Base-by-base conservation (phyloP, 2,797 vertebrate species). In the Poecilia velifera region DNA sequence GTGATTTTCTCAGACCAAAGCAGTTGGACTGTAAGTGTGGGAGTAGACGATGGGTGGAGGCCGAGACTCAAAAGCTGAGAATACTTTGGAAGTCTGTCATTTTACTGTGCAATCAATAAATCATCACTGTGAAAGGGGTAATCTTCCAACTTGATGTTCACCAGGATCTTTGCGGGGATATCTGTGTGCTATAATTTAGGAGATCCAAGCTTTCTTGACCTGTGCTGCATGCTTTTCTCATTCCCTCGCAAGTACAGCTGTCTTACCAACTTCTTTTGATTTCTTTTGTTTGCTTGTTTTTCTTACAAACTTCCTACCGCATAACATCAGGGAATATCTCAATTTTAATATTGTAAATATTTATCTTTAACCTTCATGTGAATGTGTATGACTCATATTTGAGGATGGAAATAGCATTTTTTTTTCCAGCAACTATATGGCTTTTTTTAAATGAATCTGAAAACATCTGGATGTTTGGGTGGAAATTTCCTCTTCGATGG, bases 1-100 rank as follows among this genome's bases (percentile, higher is more conserved):
- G 74, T 79, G 75, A 82, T 86, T 93, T 88, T 82, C 80, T 82
- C 84, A 82, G 82, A 86, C 83, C 79, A 28, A 74, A 82, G 82
- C 84, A 72, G 85, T 81, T 47, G 83, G 76, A 90, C 83, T 71
- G 82, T 71, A 66, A 84, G 81, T 82, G 86, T 88, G 88, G 87
- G 84, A 86, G 79, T 78, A 85, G 87, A 84, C 76, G 8, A 0
- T n/a, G 86, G 78, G 86, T 78, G 3, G 87, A 80, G 87, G 82
- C 45, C 81, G 78, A 79, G 76, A 73, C 45, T 62, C 77, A 75
- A 51, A 66, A 76, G 76, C 81, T 84, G 74, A 73, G 81, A 82
- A 78, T 76, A 49, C 76, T 88, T 73, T 82, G 73, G 8, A 51
- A 76, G 78, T 43, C 86, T 89, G 46, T 87, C 5, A 86, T 88